Percentiles rank a stretch among this genome's conserved stretches.
Conservation (phyloP, 2,888 invertebrate species). For the Digitonthophagus gazella region DNA sequence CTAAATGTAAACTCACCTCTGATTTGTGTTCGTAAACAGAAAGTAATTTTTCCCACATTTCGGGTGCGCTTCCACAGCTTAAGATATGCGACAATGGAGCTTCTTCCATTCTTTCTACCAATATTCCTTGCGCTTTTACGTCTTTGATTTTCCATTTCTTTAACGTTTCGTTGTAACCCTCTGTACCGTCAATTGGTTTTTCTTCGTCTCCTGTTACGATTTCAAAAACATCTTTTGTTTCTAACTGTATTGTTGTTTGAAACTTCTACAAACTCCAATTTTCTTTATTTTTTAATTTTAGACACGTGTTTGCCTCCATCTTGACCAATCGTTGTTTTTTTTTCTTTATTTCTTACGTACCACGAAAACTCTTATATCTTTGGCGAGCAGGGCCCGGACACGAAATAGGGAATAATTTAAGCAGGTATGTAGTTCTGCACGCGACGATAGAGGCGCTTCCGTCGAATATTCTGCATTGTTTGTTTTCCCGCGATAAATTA, state of each 20-base stretch:
- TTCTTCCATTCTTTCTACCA: not conserved
- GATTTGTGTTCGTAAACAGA: no score
- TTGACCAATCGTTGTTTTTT: no score
- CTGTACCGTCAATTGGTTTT: not conserved
- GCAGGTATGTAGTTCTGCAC: no score
- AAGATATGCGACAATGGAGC: not conserved
- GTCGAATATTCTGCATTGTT: no score
- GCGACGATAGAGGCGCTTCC: no score
- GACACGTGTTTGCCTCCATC: not conserved
- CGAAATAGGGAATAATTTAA: no score
- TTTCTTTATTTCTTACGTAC: no score
- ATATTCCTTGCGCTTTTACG: not conserved
- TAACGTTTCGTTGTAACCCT: no score
- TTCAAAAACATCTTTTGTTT: not conserved
- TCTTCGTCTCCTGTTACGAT: not conserved
- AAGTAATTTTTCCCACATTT: not conserved
- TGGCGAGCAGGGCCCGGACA: no score
- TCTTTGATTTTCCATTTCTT: not conserved
- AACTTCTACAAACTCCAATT: constrained; percentile 2
- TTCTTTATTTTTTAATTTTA: not conserved
- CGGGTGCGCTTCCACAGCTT: not conserved
- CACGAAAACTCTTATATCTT: no score
- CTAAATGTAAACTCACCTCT: not conserved
- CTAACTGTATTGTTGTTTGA: not conserved
- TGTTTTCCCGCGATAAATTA: no score